Evolutionary conservation across 2,113 vertebrate species (phyloP).

Genomic region (Zingel zingel): DNA sequence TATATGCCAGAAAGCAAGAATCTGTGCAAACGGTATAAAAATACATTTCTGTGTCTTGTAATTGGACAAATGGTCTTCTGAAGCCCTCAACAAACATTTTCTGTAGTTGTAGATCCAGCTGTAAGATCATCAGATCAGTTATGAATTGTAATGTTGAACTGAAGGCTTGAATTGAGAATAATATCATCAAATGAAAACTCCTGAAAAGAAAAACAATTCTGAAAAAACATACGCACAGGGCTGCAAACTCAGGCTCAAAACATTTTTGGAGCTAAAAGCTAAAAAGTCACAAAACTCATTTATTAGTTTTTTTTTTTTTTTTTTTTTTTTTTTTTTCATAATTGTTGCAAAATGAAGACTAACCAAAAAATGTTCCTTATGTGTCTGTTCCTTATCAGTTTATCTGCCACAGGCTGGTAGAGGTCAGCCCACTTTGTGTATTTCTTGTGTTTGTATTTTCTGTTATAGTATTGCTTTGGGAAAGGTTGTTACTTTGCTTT

Average conservation of each 20-base stretch:
- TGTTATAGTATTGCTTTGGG: slow-evolving; percentile 37
- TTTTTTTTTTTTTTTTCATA: not conserved
- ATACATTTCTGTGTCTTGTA: not conserved
- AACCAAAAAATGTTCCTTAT: slow-evolving; percentile 32
- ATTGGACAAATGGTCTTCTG: not conserved
- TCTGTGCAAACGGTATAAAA: not conserved
- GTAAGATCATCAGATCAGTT: slow-evolving; percentile 24
- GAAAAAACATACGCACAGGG: not conserved
- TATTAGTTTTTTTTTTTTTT: not conserved
- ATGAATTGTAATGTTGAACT: slow-evolving; percentile 8
- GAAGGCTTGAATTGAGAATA: not conserved
- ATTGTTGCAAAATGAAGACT: slow-evolving; percentile 40
- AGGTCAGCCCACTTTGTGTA: slow-evolving; percentile 4
- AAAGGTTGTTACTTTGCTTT: slow-evolving; percentile 29
- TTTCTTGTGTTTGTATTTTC: slow-evolving; percentile 25
- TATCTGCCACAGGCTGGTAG: slow-evolving; percentile 42
- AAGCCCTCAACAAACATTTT: not conserved
- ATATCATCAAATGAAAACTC: not conserved
- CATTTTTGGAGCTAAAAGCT: slow-evolving; percentile 11
- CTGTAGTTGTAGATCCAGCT: slow-evolving; percentile 1
- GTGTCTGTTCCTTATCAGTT: slow-evolving; percentile 14
- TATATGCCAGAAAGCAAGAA: not conserved
- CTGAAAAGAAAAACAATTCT: not conserved
- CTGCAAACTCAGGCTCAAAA: slow-evolving; percentile 12
- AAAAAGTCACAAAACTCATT: slow-evolving; percentile 9